Conservation (phyloP, 92 coral and sea anemone species). For the Paragorgia papillata region DNA sequence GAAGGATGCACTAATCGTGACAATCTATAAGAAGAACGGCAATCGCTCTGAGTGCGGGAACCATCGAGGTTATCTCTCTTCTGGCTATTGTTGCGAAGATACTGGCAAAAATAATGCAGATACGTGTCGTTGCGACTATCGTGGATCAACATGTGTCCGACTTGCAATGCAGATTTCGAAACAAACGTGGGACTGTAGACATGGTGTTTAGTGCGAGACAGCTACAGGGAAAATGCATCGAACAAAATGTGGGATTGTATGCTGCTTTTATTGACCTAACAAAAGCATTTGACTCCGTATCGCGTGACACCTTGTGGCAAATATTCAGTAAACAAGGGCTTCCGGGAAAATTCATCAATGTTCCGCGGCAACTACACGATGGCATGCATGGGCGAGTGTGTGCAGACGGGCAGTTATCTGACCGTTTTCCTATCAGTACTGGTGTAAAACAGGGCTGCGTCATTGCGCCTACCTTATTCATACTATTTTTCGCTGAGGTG, state of each 20-base stretch:
- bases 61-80: constrained; percentile 35
- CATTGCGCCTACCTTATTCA: constrained; percentile 21
- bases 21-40: constrained; percentile 8
- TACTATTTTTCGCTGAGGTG: background rate
- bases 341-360: background rate
- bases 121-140: constrained; percentile 10
- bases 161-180: constrained; percentile 21
- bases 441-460: constrained; percentile 36
- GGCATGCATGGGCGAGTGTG: background rate
- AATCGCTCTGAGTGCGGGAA: constrained; percentile 3
- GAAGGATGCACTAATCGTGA: background rate
- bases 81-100: constrained; percentile 7
- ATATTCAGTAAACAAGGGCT: background rate
- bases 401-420: background rate
- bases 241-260: constrained; percentile 8
- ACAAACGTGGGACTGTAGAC: constrained; percentile 30
- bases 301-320: background rate
- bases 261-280: constrained; percentile 32
- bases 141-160: constrained; percentile 18
- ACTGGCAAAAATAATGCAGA: constrained; percentile 18
- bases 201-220: constrained; percentile 38
- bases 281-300: constrained; percentile 30
- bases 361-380: background rate
- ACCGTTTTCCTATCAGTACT: background rate
- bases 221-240: constrained; percentile 35